These are phyloP conservation scores for Ceratosolen fusciceps DNA, from an alignment of 1,140 invertebrate species.

Conservation along the genomic window DNA sequence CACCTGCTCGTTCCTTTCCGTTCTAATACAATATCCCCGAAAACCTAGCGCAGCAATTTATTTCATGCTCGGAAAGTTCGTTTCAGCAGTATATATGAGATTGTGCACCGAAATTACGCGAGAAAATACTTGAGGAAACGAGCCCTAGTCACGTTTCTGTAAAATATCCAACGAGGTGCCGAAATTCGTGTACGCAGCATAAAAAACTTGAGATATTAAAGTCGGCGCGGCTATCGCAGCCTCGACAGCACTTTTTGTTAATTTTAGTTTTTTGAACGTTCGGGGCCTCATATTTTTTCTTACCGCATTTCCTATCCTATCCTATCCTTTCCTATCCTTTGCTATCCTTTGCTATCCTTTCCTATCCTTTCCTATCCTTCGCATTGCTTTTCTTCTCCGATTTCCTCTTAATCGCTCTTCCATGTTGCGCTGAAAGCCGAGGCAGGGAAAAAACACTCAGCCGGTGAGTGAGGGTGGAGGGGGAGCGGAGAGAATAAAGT, in stretches of 20 bases:
- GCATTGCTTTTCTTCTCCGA: not conserved
- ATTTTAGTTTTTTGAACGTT: not conserved
- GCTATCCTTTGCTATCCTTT: not conserved
- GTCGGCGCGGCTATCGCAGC: not conserved
- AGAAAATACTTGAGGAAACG: constrained; percentile 18
- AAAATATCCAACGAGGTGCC: constrained; percentile 23
- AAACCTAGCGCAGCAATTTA: constrained; percentile 1
- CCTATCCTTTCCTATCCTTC: not conserved
- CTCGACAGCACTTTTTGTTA: not conserved
- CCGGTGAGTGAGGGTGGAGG: not conserved
- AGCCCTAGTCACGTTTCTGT: constrained; percentile 16
- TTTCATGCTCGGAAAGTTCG: constrained; percentile 12
- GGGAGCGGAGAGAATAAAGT: not conserved
- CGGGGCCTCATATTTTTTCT: not conserved
- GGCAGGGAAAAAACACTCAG: not conserved
- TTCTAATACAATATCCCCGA: not conserved
- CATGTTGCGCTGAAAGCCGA: no score
- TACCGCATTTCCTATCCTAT: not conserved
- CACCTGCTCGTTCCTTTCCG: no score
- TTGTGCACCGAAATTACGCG: constrained; percentile 15
- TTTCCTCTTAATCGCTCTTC: constrained; percentile 20
- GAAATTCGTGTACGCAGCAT: constrained; percentile 20
- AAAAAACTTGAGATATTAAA: constrained; percentile 43
- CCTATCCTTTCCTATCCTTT: not conserved
- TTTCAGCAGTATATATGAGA: constrained; percentile 23